Base-by-base conservation (phyloP, 2,113 vertebrate genomes). In the Neolamprologus ventralis region DNA sequence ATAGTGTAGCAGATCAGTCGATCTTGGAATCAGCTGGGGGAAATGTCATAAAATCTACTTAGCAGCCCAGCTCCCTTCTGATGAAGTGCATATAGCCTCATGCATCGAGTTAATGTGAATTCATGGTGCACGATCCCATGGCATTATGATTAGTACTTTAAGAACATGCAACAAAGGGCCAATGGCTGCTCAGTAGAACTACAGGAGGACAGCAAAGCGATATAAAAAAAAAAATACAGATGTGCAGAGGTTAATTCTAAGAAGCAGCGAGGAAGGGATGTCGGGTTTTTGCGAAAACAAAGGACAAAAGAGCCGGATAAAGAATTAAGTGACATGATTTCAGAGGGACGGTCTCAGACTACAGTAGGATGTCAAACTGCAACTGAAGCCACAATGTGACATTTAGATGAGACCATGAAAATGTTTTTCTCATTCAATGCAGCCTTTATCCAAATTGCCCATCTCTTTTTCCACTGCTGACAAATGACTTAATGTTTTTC, bases 381-480 rank as follows among this genome's bases (percentile, higher is more conserved):
- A 17, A 75, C 78, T 51, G 58, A 83, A 84, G 75, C 85, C 89
- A 31, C 91, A 81, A 35, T 53, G 13, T 85, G 87, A 85, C 88
- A 86, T 91, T 92, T 91, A 89, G 60, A 87, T 54, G 82, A 88
- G 68, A 45, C 60, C 55, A 37, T 75, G 80, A 87, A 93, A 90
- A 91, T 85, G 75, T 78, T 93, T 92, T 88, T 78, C 63, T 86
- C 89, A 58, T 92, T 84, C 82, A 85, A 9, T 54, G 7, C 85
- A 35, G 87, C 19, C 42, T 92, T 89, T 63, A 84, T 87, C 53
- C 49, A 79, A 80, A 80, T 55, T 88, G 37, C 21, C 57, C 57
- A 4, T 75, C 45, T 89, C 31, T 81, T 86, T 91, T 88, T 90
- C 81, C 84, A 58, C 47, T 37, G 83, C 75, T 45, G 80, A 88